Base-by-base conservation (phyloP, 2,113 vertebrate species). In the Gavialis gangeticus region DNA sequence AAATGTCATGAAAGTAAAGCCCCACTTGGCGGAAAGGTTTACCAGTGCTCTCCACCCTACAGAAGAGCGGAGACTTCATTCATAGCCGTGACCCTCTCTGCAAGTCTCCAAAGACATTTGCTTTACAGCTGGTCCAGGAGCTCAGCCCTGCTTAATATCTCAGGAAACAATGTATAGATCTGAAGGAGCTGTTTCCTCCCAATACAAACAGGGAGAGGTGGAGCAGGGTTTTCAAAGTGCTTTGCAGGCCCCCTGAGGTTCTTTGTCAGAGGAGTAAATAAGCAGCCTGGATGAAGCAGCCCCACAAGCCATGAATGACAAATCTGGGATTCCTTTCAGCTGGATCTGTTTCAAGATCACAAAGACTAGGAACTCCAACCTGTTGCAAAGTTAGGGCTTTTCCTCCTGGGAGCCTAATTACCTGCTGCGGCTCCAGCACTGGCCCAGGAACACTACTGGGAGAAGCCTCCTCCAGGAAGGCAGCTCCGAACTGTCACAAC, bases 331-430 rank as follows among this genome's bases (percentile, higher is more conserved):
- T 95, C 85, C 87, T 92, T 96, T 93, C 77, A 87, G 10, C 3
- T 90, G 92, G 94, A 86, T 54, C 67, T 91, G 92, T 80, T 96
- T 94, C 95, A 80, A 73, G 24, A 92, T 85, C 57, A 89, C 59
- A 92, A 67, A 77, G 91, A 94, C 92, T 88, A 95, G 81, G 93
- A 97, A 90, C 93, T 91, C 91, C 57, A 96, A 95, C 96, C 96
- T 97, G 94, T 80, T 96, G 95, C 95, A 84, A 89, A 90, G 92
- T 93, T 96, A 66, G 79, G 97, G 94, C 81, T 93, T 85, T 77
- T 90, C 7, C 85, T 62, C 54, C 10, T 89, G 94, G 71, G 14
- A 93, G 67, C 75, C 96, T 95, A 93, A 96, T 96, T 95, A 95
- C 82, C 90, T 95, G 87, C 46, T 96, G 16, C 81, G 88, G 77